Conservation (phyloP, 2,888 invertebrate genomes). For the Drosophila sordidula region DNA sequence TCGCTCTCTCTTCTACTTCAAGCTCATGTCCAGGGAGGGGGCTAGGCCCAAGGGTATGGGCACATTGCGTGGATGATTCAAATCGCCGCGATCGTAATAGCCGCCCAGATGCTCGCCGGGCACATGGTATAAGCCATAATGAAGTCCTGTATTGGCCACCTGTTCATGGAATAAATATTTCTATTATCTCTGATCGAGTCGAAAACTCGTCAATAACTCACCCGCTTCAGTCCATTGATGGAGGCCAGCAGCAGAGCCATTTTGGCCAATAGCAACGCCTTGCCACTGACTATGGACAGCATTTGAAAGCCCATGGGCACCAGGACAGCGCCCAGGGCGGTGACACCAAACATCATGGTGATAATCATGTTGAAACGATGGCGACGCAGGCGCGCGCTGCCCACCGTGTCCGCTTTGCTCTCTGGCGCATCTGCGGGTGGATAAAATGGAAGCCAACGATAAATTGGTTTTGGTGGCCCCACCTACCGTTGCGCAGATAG, state of each 20-base stretch:
- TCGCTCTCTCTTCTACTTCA: slow-evolving; percentile 32
- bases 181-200: slow-evolving; percentile 50
- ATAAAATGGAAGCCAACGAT: not conserved
- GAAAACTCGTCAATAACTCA: slow-evolving; percentile 70
- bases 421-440: slow-evolving; percentile 20
- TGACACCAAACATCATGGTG: slow-evolving; percentile 91
- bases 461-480: not conserved
- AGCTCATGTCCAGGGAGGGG: slow-evolving; percentile 61
- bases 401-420: slow-evolving; percentile 43
- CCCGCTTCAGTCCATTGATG: slow-evolving; percentile 92
- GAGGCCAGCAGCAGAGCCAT: slow-evolving; percentile 92
- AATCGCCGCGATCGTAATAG: slow-evolving; percentile 83
- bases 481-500: slow-evolving; percentile 54
- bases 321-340: slow-evolving; percentile 91
- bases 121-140: slow-evolving; percentile 90
- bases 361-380: slow-evolving; percentile 90
- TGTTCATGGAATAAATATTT: slow-evolving; percentile 68
- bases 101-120: slow-evolving; percentile 84
- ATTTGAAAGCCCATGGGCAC: slow-evolving; percentile 94
- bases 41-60: slow-evolving; percentile 66
- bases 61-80: slow-evolving; percentile 80
- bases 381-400: slow-evolving; percentile 86
- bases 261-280: slow-evolving; percentile 92
- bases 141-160: slow-evolving; percentile 90
- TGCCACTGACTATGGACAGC: slow-evolving; percentile 92